Conservation (phyloP, 1,140 invertebrate genomes). For the Gryon sp. region DNA sequence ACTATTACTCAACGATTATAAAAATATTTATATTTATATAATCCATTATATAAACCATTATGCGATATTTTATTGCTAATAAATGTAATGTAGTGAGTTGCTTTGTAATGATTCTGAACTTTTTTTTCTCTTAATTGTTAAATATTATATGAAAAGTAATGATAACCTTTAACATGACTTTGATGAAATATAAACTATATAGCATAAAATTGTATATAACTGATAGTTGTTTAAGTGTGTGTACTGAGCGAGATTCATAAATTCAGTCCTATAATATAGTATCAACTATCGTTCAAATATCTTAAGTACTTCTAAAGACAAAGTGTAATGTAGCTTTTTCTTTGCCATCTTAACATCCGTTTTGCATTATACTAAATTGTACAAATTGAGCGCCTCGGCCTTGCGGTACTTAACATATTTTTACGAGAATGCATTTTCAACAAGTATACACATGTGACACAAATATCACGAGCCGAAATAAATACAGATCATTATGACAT, state of each 20-base stretch:
- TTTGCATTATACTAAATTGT: no score
- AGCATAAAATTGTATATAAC: constrained; percentile 3
- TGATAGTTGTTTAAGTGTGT: constrained; percentile 18
- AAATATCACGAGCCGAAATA: constrained; percentile 59
- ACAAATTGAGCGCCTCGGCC: neutral
- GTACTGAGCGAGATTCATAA: constrained; percentile 25
- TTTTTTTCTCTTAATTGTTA: no score
- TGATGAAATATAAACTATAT: no score
- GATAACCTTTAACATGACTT: no score
- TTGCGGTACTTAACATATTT: constrained; percentile 37
- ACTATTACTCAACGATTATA: no score
- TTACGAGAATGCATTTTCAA: constrained; percentile 53
- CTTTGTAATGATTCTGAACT: neutral
- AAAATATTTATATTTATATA: no score
- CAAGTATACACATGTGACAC: constrained; percentile 52
- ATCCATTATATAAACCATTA: no score
- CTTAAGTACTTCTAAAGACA: constrained; percentile 9
- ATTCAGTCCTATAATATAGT: constrained; percentile 17
- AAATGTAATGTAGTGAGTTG: no score
- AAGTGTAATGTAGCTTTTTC: neutral
- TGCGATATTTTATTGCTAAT: no score
- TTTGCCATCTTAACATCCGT: neutral
- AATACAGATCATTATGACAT: constrained; percentile 51
- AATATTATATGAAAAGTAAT: no score
- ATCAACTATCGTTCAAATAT: constrained; percentile 22